These are phyloP conservation scores for Colletes gigas DNA, from an alignment of 1,140 invertebrate species.

Conservation along the genomic window DNA sequence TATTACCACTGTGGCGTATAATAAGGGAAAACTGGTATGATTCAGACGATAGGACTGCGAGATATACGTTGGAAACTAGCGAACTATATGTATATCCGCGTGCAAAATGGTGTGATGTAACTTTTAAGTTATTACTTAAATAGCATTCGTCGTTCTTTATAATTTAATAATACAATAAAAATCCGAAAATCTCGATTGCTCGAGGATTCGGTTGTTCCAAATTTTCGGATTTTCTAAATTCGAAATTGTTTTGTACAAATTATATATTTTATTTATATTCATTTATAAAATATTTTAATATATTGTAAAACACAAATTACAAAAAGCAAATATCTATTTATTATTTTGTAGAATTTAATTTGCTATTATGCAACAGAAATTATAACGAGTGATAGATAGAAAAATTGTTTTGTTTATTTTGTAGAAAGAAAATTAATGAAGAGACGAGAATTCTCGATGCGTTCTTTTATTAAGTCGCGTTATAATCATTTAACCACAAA, in stretches of 20 bases:
- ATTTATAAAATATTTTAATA: too few species aligned
- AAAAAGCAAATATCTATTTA: too few species aligned
- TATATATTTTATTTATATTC: too few species aligned
- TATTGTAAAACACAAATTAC: too few species aligned
- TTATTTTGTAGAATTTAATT: too few species aligned
- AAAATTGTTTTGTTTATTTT: background rate
- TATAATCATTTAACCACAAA: constrained; percentile 12
- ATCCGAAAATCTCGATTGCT: too few species aligned
- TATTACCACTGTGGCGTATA: constrained; percentile 9
- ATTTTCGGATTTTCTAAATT: too few species aligned
- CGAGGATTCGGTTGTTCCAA: too few species aligned
- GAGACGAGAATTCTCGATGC: background rate
- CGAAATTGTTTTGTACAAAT: too few species aligned
- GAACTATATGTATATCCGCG: background rate
- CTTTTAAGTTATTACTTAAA: background rate
- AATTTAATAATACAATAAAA: too few species aligned
- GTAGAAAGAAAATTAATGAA: background rate
- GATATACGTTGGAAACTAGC: background rate
- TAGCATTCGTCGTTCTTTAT: too few species aligned
- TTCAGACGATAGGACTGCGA: background rate
- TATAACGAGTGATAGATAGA: background rate
- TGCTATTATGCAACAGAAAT: background rate
- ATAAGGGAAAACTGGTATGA: constrained; percentile 33
- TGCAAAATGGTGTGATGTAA: background rate
- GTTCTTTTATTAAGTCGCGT: background rate